Evolutionary conservation across 1,140 invertebrate species (phyloP), one percentile per base, ranked within the genome.

Genomic region (Capitella teleta): DNA sequence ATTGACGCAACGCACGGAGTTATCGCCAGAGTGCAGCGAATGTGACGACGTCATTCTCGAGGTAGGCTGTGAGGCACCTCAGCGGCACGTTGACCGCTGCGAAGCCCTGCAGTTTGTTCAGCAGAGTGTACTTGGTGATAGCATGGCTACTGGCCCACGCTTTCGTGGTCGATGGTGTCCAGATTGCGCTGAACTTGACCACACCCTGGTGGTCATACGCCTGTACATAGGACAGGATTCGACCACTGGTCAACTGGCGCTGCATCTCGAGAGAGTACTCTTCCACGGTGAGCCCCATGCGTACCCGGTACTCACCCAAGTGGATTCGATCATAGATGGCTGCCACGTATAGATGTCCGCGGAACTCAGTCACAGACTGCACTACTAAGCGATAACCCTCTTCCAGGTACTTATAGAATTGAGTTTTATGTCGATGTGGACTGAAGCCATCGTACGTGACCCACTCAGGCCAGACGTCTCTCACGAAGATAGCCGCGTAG

Each of bases 51-150:
- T 47, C 44, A 25, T 47, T 44, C 12, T 36, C 43, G 16, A 38
- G 28, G 24, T 52, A 52, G 10, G 30, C 28, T 14, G 51, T 45
- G 18, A 52, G 18, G 32, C 51, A 52, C 5, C 34, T 12, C 34
- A 52, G 24, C 23, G 51, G 51, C 14, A 52, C 44, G 30, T 52
- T 47, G 21, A 37, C 44, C 16, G 16, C 8, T 3, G 51, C 41
- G 24, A 47, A 52, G 19, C 40, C 19, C 14, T 47, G 34, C 16
- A 52, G 44, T 37, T 32, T 32, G 26, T 52, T 47, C n/a, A 47
- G 24, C 34, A 52, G 25, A 12, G 43, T 47, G 43, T 52, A 52
- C 37, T 52, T 52, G 23, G 51, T 52, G 43, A 52, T 52, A 19
- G 28, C 32, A 14, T 44, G 32, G 47, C 51, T 52, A 37, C 37